A percentile compares a stretch with the other conserved stretches of the same genome.
Conservation (phyloP, 2,797 vertebrate species). For the Craterocephalus amniculus region DNA sequence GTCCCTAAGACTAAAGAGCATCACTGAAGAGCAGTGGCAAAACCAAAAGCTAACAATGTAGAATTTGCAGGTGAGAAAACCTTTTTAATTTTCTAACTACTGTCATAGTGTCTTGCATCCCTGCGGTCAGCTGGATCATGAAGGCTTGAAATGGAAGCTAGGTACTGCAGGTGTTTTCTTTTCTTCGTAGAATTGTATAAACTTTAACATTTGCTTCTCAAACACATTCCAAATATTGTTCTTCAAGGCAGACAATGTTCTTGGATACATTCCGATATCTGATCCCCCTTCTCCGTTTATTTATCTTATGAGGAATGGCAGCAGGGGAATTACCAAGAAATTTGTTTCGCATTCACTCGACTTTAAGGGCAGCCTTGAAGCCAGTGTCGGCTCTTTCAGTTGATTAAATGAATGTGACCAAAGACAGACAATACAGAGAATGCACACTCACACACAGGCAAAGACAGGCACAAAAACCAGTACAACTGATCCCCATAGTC, state of each 20-base stretch:
- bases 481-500: conserved; percentile 15
- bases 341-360: background rate
- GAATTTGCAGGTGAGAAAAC: no score
- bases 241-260: conserved; percentile 1
- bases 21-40: no score
- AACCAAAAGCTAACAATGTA: no score
- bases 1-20: no score
- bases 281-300: background rate
- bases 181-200: background rate
- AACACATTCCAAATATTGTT: conserved; percentile 2
- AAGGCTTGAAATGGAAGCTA: background rate
- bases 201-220: background rate
- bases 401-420: conserved; percentile 3
- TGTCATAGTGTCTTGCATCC: background rate
- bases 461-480: background rate
- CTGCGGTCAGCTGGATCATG: no score
- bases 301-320: background rate
- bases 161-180: background rate
- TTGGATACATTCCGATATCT: conserved; percentile 14
- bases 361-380: conserved; percentile 1
- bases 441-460: background rate
- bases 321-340: background rate
- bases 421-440: background rate
- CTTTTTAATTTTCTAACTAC: no score
- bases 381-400: background rate